Evolutionary conservation across 92 coral and sea anemone genomes (phyloP), one percentile per base, ranked within the genome.

Genomic region (Diadumene lineata): DNA sequence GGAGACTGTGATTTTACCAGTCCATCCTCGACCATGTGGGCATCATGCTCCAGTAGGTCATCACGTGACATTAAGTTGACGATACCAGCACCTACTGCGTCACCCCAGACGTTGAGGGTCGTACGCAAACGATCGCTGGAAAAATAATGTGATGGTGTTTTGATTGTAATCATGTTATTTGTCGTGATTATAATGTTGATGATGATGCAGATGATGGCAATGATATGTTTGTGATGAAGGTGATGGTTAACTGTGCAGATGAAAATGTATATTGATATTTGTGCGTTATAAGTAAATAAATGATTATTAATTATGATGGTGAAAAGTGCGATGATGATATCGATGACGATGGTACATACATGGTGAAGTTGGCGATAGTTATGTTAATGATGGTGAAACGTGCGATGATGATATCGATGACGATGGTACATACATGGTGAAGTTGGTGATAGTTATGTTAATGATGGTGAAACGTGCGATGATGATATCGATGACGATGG

Each of bases 21-120:
- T 22, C 82, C 82, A 38, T 66, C 34, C 26, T 73, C 85, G 22
- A 27, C 74, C 16, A 0, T 27, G 1, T 64, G 56, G 21, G 70
- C 68, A 27, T 65, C 74, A 29, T 50, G 68, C 26, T 80, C 64
- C 1, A 43, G 33, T 26, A 87, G 61, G 50, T 87, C 91, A 53
- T 61, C 77, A 72, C 87, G 81, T 56, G 87, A 87, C 78, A 82
- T 73, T 50, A 82, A 81, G 38, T 82, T 75, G 43, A 87, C 87
- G 23, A 87, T 72, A 26, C 91, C 91, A 28, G 91, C 87, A 1
- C 91, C 91, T 21, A 82, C 74, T 16, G 91, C 64, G 34, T 87
- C 91, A 0, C 91, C 91, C 81, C 84, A 77, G 13, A 86, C 91
- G 61, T 87, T 87, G 55, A 87, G 79, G n/a, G 85, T 73, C 0